Conservation (phyloP, 2,888 invertebrate species). For the Drosophila kambysellisi region DNA sequence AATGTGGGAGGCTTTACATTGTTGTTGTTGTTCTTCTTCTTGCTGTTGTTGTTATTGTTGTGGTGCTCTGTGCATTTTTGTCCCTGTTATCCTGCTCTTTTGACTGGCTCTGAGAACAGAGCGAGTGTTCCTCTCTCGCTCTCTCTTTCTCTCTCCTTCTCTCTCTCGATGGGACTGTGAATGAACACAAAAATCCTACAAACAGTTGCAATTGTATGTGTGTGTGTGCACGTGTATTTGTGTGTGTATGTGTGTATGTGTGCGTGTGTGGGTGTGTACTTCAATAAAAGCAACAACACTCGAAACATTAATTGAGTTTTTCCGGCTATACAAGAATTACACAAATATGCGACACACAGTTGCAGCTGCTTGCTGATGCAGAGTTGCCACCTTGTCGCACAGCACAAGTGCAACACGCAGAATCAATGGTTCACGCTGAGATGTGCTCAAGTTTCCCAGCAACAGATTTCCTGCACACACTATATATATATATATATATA, state of each 20-base stretch:
- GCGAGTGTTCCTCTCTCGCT: slow-evolving; percentile 15
- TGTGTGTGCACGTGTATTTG: neutral
- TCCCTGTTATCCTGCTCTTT: slow-evolving; percentile 58
- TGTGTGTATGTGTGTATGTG: neutral
- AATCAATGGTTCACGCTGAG: slow-evolving; percentile 67
- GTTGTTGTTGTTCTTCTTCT: slow-evolving; percentile 31
- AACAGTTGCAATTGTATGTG: slow-evolving; percentile 37
- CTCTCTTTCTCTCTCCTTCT: slow-evolving; percentile 4
- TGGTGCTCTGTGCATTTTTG: slow-evolving; percentile 37
- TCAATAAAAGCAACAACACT: slow-evolving; percentile 65
- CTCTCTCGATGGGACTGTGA: slow-evolving; percentile 38
- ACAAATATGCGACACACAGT: slow-evolving; percentile 51
- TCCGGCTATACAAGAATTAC: slow-evolving; percentile 67
- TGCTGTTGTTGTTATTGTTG: slow-evolving; percentile 27
- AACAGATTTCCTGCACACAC: slow-evolving; percentile 77
- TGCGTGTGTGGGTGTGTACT: slow-evolving; percentile 58
- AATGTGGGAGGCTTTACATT: slow-evolving; percentile 68
- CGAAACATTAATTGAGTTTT: slow-evolving; percentile 75
- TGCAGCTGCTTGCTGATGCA: slow-evolving; percentile 21
- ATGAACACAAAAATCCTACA: slow-evolving; percentile 56
- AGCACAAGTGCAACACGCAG: slow-evolving; percentile 74
- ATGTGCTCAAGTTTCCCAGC: slow-evolving; percentile 59
- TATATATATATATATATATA: slow-evolving; percentile 4
- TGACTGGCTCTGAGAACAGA: slow-evolving; percentile 12
- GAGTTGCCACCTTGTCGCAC: slow-evolving; percentile 44